Conservation (phyloP, 2,797 vertebrate species). For the Artibeus lituratus region DNA sequence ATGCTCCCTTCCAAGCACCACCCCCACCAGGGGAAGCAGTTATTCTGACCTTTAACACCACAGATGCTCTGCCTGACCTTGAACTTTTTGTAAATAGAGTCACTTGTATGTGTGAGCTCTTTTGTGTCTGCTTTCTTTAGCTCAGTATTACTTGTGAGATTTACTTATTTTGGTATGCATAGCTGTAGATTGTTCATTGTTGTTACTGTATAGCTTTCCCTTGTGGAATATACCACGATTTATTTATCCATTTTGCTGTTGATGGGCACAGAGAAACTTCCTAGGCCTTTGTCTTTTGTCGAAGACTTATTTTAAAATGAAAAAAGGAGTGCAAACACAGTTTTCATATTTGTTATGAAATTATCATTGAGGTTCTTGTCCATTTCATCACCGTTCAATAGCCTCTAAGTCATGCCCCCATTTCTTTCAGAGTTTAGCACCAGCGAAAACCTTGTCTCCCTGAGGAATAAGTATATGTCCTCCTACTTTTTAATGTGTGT, state of each 20-base stretch:
- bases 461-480: constrained; percentile 19
- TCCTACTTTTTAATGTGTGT: constrained; percentile 35
- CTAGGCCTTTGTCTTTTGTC: background rate
- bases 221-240: background rate
- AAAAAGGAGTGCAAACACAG: background rate
- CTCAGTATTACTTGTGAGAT: background rate
- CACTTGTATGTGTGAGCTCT: background rate
- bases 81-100: background rate
- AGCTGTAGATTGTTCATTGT: background rate
- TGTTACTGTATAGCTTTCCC: background rate
- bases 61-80: background rate
- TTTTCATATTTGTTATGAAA: background rate
- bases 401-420: background rate
- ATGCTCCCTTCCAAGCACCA: background rate
- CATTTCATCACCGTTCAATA: background rate
- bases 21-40: background rate
- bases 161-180: background rate
- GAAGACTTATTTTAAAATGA: background rate
- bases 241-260: background rate
- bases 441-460: background rate
- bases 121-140: background rate
- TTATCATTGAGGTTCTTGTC: background rate
- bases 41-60: background rate
- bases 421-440: background rate
- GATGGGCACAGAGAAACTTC: background rate